These are phyloP conservation scores for Parazoanthus darwini DNA, from an alignment of 92 coral and sea anemone species.

Conservation along the genomic window DNA sequence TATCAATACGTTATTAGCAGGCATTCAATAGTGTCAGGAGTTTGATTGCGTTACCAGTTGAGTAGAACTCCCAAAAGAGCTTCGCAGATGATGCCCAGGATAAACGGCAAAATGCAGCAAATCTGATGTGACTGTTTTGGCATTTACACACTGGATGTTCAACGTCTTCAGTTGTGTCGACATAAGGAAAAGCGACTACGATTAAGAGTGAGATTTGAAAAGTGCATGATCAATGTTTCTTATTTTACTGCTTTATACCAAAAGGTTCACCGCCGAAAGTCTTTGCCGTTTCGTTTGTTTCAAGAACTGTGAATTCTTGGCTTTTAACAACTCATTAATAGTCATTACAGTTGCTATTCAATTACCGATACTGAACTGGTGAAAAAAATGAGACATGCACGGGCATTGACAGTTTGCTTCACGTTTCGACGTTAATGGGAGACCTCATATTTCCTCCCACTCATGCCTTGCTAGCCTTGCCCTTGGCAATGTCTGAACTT, in stretches of 20 bases:
- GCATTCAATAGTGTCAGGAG: too few species aligned
- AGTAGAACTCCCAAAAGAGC: too few species aligned
- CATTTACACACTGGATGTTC: background rate
- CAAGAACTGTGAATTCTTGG: background rate
- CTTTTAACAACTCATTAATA: background rate
- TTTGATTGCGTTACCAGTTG: too few species aligned
- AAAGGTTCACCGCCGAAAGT: background rate
- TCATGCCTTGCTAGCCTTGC: too few species aligned
- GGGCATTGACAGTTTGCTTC: background rate
- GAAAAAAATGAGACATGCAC: background rate
- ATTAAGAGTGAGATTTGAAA: too few species aligned
- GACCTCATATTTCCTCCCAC: background rate
- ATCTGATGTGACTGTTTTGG: background rate
- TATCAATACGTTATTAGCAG: too few species aligned
- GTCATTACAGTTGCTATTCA: background rate
- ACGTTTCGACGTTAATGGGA: background rate
- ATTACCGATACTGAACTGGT: background rate
- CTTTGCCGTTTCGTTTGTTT: background rate
- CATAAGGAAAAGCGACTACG: background rate
- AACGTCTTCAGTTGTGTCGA: background rate
- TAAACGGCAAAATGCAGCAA: too few species aligned
- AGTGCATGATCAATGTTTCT: too few species aligned
- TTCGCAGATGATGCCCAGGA: too few species aligned
- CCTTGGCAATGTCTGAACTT: background rate
- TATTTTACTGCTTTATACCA: background rate